phyloP scores from a whole-genome alignment of 1,140 invertebrate genomes.

The Brachionus rubens region DNA sequence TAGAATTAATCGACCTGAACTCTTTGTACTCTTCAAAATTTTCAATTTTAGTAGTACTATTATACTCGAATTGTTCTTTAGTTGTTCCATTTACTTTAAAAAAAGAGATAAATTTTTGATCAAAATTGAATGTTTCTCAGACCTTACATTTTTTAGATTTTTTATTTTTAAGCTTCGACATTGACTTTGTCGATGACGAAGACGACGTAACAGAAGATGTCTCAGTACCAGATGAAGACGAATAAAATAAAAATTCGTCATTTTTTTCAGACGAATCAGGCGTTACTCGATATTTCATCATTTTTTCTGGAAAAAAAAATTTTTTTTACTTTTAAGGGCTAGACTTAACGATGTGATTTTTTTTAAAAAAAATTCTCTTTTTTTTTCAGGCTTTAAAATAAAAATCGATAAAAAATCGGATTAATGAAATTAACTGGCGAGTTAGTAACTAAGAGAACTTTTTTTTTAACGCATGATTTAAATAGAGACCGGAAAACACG shows the following conservation, averaged over 20 bases:
- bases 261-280: slow-evolving; percentile 34
- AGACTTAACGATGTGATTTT: too few species aligned
- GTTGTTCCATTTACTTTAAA: background rate
- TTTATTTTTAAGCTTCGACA: slow-evolving; percentile 7
- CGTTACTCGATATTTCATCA: slow-evolving; percentile 41
- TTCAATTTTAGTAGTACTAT: background rate
- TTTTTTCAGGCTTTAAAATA: too few species aligned
- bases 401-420: too few species aligned
- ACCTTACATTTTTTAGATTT: slow-evolving; percentile 9
- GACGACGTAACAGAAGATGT: background rate
- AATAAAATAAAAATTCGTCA: slow-evolving; percentile 6
- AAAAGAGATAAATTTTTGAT: background rate
- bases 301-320: slow-evolving; percentile 13
- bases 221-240: background rate
- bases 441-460: slow-evolving; percentile 11
- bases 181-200: background rate
- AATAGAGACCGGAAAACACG: slow-evolving; percentile 8
- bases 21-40: slow-evolving; percentile 27
- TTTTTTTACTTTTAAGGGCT: background rate
- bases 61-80: slow-evolving; percentile 8
- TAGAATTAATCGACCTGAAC: slow-evolving; percentile 15
- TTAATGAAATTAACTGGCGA: too few species aligned
- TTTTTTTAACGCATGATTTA: background rate
- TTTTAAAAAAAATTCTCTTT: slow-evolving; percentile 1
- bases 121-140: background rate